phyloP scores from a whole-genome alignment of 2,888 invertebrate genomes.

The Lamellibrachia satsuma region DNA sequence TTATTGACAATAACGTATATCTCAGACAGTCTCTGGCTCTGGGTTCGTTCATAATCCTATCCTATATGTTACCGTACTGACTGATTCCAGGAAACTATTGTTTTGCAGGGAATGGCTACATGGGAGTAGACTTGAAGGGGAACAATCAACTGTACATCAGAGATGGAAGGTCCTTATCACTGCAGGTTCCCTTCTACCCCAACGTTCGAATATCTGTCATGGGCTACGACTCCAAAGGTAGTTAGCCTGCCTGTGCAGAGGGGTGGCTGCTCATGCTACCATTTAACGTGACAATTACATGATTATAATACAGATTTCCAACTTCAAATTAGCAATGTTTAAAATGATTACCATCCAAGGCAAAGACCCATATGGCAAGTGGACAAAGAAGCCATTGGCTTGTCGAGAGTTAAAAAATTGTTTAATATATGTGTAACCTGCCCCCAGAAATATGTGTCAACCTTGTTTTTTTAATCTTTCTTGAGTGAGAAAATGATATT shows the following conservation, averaged over 20 bases:
- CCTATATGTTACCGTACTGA: background rate
- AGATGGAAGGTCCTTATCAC: conserved; percentile 52
- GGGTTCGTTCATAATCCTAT: background rate
- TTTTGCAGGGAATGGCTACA: conserved; percentile 57
- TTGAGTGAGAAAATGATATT: too few relatives aligned
- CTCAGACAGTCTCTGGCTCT: too few relatives aligned
- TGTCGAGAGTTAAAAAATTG: too few relatives aligned
- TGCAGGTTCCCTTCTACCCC: conserved; percentile 57
- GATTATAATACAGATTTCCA: background rate
- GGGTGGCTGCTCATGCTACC: background rate
- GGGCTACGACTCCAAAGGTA: conserved; percentile 41
- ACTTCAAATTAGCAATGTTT: background rate
- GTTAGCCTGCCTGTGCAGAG: background rate
- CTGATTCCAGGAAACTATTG: too few relatives aligned
- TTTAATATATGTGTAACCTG: too few relatives aligned
- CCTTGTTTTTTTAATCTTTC: too few relatives aligned
- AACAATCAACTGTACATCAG: conserved; percentile 54
- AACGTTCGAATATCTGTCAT: conserved; percentile 48
- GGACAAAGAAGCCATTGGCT: too few relatives aligned
- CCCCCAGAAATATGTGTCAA: too few relatives aligned
- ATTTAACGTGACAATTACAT: background rate
- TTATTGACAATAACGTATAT: too few relatives aligned
- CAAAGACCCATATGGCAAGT: too few relatives aligned
- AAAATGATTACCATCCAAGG: too few relatives aligned
- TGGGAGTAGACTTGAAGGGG: conserved; percentile 53